Evolutionary conservation across 2,797 vertebrate species (phyloP).

Genomic region (Oreonectes daqikongensis): DNA sequence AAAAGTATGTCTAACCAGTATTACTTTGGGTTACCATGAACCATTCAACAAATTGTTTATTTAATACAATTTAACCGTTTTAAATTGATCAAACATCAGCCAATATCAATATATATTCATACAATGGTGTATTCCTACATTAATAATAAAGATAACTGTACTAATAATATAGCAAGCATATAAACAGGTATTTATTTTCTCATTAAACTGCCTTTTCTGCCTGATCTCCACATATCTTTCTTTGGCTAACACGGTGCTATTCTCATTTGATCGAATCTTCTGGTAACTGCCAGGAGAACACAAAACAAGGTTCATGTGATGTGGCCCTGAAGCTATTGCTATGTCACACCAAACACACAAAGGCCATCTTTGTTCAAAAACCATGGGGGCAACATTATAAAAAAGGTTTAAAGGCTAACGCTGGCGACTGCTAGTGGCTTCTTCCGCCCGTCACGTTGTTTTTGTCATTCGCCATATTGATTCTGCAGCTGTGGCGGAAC

Average conservation of each 20-base stretch:
- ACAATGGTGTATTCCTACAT: too few species aligned
- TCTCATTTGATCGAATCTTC: slow-evolving; percentile 43
- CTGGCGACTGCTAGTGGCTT: slow-evolving; percentile 1
- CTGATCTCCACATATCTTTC: background rate
- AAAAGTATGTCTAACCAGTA: too few species aligned
- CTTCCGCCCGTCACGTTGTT: slow-evolving; percentile 1
- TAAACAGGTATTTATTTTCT: background rate
- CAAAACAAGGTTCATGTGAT: slow-evolving; percentile 50
- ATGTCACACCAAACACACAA: slow-evolving; percentile 48
- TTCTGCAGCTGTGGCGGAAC: slow-evolving; percentile 24
- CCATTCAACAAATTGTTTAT: too few species aligned
- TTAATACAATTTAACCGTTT: too few species aligned
- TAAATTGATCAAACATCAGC: too few species aligned
- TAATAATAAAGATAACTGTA: too few species aligned
- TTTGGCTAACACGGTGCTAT: slow-evolving; percentile 10
- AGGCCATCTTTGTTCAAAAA: slow-evolving; percentile 54
- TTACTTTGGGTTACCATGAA: too few species aligned
- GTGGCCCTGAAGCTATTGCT: slow-evolving; percentile 18
- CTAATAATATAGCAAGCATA: too few species aligned
- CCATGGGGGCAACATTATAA: slow-evolving; percentile 33
- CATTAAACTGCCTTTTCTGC: background rate
- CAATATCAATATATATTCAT: too few species aligned
- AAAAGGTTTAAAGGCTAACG: slow-evolving; percentile 29
- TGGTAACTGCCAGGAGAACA: slow-evolving; percentile 43
- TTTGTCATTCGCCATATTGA: slow-evolving; percentile 35